A percentile compares a stretch with the other conserved stretches of the same genome.
phyloP scores from a whole-genome alignment of 1,140 invertebrate species.

The Drosophila suzukii region DNA sequence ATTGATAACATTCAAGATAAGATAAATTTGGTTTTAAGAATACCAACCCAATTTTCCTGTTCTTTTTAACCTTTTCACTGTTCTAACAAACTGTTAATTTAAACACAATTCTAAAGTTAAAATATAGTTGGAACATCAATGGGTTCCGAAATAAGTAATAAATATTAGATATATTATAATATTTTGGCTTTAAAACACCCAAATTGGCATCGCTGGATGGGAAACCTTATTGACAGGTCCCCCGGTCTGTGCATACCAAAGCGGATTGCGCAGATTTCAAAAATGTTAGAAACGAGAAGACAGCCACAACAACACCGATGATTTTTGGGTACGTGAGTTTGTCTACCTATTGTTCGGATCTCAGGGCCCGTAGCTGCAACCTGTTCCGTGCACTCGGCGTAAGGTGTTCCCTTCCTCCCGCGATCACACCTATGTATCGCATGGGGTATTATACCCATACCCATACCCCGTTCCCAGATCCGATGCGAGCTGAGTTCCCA shows the following conservation, averaged over 20 bases:
- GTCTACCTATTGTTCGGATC: constrained; percentile 71
- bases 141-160: too few relatives aligned
- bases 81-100: too few relatives aligned
- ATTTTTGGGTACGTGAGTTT: constrained; percentile 72
- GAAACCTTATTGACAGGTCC: constrained; percentile 58
- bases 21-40: too few relatives aligned
- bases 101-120: too few relatives aligned
- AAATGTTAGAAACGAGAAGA: constrained; percentile 71
- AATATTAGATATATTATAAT: too few relatives aligned
- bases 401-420: constrained; percentile 66
- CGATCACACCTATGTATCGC: constrained; percentile 64
- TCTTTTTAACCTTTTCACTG: too few relatives aligned
- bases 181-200: constrained; percentile 1
- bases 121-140: too few relatives aligned
- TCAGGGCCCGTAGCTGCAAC: constrained; percentile 52
- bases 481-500: constrained; percentile 40
- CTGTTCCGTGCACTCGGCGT: constrained; percentile 64
- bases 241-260: constrained; percentile 68
- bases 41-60: too few relatives aligned
- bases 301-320: constrained; percentile 37
- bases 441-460: constrained; percentile 19
- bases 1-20: too few relatives aligned
- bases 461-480: constrained; percentile 32
- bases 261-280: constrained; percentile 74
- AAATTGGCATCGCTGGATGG: constrained; percentile 1